phyloP scores from a whole-genome alignment of 2,888 invertebrate species.

The Leucozona laternaria region DNA sequence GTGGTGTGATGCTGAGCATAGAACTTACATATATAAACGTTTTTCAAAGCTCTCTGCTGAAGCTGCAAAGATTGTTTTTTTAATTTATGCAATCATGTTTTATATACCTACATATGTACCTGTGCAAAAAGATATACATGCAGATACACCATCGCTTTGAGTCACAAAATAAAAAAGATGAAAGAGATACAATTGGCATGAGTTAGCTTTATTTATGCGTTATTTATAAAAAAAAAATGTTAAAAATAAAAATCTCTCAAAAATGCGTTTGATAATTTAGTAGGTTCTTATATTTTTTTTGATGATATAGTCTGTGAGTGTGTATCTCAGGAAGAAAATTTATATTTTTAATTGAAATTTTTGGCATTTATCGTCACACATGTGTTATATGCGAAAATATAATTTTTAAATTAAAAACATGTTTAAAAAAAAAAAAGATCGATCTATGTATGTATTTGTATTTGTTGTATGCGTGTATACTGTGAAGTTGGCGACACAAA shows the following conservation, averaged over 20 bases:
- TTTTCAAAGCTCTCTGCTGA: conserved; percentile 24
- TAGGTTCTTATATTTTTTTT: background rate
- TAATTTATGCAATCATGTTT: conserved; percentile 62
- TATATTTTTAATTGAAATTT: conserved; percentile 38
- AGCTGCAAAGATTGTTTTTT: conserved; percentile 33
- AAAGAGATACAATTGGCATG: conserved; percentile 49
- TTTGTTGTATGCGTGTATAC: background rate
- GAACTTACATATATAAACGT: conserved; percentile 59
- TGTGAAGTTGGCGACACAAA: background rate
- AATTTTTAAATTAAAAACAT: conserved; percentile 58
- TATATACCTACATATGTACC: too few relatives aligned
- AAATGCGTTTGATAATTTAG: conserved; percentile 14
- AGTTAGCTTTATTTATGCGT: conserved; percentile 28
- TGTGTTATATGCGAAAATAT: conserved; percentile 53
- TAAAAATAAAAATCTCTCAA: background rate
- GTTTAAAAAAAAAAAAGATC: conserved; percentile 4
- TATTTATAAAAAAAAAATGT: background rate
- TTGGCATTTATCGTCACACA: conserved; percentile 59
- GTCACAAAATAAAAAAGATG: conserved; percentile 35
- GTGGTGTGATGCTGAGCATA: background rate
- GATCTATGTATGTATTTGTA: background rate
- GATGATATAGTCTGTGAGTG: background rate
- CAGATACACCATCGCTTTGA: background rate
- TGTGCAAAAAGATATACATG: too few relatives aligned
- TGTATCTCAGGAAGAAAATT: conserved; percentile 1